Evolutionary conservation across 2,797 vertebrate genomes (phyloP).

Genomic region (Thamnophis elegans): DNA sequence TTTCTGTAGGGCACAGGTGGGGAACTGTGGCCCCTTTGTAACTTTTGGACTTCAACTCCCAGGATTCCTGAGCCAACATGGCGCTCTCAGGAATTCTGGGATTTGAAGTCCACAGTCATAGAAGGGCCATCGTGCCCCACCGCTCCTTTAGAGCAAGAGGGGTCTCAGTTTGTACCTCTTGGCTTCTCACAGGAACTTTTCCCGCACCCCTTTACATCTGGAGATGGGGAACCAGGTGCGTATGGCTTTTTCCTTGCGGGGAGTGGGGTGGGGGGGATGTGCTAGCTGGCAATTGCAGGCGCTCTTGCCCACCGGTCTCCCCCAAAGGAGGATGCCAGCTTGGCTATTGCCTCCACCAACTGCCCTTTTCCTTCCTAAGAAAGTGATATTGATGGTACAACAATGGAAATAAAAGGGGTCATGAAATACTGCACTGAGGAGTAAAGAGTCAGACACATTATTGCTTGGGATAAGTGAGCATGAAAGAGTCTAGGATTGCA

Average conservation of each 20-base stretch:
- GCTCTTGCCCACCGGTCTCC: not conserved
- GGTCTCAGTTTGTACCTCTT: constrained; percentile 18
- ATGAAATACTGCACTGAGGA: not conserved
- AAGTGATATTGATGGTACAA: not conserved
- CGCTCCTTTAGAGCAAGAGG: not conserved
- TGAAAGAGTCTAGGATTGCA: not conserved
- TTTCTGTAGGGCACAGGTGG: not conserved
- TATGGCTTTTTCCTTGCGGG: not conserved
- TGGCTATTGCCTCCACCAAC: not conserved
- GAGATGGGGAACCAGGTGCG: constrained; percentile 89
- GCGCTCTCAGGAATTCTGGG: not conserved
- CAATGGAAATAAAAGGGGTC: not conserved
- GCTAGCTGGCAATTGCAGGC: not conserved
- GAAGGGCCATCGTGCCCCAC: not conserved
- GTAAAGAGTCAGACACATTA: not conserved
- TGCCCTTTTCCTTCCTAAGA: not conserved
- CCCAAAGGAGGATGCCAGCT: not conserved
- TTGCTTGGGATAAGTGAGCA: not conserved
- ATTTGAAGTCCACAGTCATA: not conserved
- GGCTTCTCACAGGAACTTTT: constrained; percentile 83
- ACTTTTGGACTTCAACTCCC: not conserved
- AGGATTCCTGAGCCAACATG: not conserved
- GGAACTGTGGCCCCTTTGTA: not conserved
- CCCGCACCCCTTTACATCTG: constrained; percentile 92
- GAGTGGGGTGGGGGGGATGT: too few relatives aligned